These are phyloP conservation scores for Paragorgia papillata DNA, from an alignment of 92 coral and sea anemone genomes.

Conservation along the genomic window DNA sequence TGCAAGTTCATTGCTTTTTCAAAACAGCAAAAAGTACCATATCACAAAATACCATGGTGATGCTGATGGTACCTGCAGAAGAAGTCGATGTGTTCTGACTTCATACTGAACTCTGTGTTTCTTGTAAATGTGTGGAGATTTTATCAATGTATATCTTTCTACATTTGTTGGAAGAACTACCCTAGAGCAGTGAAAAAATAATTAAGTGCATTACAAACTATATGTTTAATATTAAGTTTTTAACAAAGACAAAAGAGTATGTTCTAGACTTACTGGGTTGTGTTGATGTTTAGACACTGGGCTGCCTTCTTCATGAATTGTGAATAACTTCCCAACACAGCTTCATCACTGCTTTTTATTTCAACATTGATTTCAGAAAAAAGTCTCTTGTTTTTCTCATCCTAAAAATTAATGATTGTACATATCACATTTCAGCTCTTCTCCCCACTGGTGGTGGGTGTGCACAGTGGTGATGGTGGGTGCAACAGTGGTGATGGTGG, in stretches of 20 bases:
- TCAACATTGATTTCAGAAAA: slow-evolving; percentile 79
- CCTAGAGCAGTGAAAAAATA: slow-evolving; percentile 38
- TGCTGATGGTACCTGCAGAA: slow-evolving; percentile 76
- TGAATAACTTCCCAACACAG: slow-evolving; percentile 88
- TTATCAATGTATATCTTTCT: slow-evolving; percentile 87
- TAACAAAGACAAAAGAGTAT: not conserved
- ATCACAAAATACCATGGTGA: too few relatives aligned
- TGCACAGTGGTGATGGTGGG: too few relatives aligned
- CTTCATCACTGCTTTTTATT: slow-evolving; percentile 94
- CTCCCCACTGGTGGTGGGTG: too few relatives aligned
- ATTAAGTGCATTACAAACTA: too few relatives aligned
- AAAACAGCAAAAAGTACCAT: too few relatives aligned
- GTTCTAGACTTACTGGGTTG: slow-evolving; percentile 5
- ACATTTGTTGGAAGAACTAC: slow-evolving; percentile 78
- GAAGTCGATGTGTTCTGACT: slow-evolving; percentile 85
- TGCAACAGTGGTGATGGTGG: too few relatives aligned
- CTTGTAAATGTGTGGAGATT: slow-evolving; percentile 98
- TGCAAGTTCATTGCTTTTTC: too few relatives aligned
- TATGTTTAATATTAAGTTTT: too few relatives aligned
- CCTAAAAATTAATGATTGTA: not conserved
- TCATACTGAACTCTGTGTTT: slow-evolving; percentile 98
- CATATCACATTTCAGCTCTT: too few relatives aligned
- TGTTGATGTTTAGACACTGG: slow-evolving; percentile 66
- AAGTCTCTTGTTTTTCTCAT: slow-evolving; percentile 42
- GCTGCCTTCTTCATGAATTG: slow-evolving; percentile 90